These are phyloP conservation scores for Choreutis nemorana DNA, from an alignment of 2,888 invertebrate species.

Conservation along the genomic window DNA sequence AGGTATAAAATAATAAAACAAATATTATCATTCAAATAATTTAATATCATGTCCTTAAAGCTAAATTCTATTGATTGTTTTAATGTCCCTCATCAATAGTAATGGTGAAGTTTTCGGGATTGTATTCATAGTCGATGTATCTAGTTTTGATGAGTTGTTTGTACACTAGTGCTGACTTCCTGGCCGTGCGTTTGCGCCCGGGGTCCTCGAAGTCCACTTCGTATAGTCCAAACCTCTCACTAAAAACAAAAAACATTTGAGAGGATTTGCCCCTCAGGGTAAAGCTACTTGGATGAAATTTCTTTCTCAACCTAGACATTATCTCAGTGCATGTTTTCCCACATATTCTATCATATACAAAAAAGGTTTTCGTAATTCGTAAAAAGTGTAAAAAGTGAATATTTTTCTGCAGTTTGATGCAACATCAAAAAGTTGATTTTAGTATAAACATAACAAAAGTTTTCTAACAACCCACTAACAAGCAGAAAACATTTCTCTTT, in stretches of 20 bases:
- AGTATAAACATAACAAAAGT: neutral
- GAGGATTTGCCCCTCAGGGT: neutral
- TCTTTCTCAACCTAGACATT: neutral
- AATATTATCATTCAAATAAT: neutral
- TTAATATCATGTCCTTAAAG: neutral
- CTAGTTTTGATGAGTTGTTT: conserved; percentile 44
- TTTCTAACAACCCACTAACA: no score
- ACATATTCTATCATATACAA: no score
- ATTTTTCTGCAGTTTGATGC: neutral
- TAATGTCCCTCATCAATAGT: conserved; percentile 29
- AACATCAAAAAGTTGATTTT: neutral
- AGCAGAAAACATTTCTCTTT: no score
- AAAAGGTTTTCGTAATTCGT: no score
- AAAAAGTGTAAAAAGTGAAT: no score
- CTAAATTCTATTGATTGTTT: conserved; percentile 6
- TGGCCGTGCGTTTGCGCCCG: conserved; percentile 7
- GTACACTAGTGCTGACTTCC: conserved; percentile 10
- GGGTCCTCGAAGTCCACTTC: conserved; percentile 9
- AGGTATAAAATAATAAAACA: no score
- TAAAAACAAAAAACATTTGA: conserved; percentile 3
- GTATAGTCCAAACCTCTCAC: conserved; percentile 10
- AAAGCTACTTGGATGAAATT: neutral
- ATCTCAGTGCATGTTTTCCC: neutral
- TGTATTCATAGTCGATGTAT: conserved; percentile 33
- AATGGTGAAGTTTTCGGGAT: conserved; percentile 21